These are phyloP conservation scores for Epirrita christyi DNA, from an alignment of 2,888 invertebrate genomes.

Conservation along the genomic window DNA sequence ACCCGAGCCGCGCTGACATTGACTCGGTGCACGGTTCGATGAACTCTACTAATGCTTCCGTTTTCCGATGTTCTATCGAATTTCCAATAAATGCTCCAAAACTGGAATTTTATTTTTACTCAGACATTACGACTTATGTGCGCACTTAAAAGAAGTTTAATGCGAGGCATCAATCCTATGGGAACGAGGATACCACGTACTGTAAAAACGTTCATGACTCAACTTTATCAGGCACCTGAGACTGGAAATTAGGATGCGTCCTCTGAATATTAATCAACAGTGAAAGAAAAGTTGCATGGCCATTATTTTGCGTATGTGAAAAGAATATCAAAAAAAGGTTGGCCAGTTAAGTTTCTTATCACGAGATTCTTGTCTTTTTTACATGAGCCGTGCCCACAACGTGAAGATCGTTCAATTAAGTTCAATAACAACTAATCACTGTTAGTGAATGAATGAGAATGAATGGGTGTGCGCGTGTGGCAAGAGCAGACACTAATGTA, in stretches of 20 bases:
- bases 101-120: slow-evolving; percentile 46
- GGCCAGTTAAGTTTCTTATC: neutral
- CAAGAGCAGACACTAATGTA: slow-evolving; percentile 52
- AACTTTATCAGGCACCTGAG: slow-evolving; percentile 22
- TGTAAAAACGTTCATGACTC: slow-evolving; percentile 28
- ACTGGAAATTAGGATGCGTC: slow-evolving; percentile 4
- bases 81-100: slow-evolving; percentile 46
- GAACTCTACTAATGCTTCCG: slow-evolving; percentile 69
- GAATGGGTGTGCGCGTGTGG: slow-evolving; percentile 50
- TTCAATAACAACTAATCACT: slow-evolving; percentile 47
- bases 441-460: slow-evolving; percentile 53
- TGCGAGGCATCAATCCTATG: slow-evolving; percentile 25
- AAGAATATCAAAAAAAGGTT: neutral
- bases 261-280: slow-evolving; percentile 6
- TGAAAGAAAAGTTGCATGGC: neutral
- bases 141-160: slow-evolving; percentile 40
- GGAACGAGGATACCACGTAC: slow-evolving; percentile 11
- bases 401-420: slow-evolving; percentile 40
- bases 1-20: slow-evolving; percentile 76
- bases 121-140: slow-evolving; percentile 29
- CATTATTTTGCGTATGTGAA: neutral
- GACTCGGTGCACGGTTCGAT: slow-evolving; percentile 73
- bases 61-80: slow-evolving; percentile 67
- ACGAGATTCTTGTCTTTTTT: neutral
- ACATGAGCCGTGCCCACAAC: neutral